phyloP scores from a whole-genome alignment of 2,888 invertebrate genomes.

The Orgyia antiqua region DNA sequence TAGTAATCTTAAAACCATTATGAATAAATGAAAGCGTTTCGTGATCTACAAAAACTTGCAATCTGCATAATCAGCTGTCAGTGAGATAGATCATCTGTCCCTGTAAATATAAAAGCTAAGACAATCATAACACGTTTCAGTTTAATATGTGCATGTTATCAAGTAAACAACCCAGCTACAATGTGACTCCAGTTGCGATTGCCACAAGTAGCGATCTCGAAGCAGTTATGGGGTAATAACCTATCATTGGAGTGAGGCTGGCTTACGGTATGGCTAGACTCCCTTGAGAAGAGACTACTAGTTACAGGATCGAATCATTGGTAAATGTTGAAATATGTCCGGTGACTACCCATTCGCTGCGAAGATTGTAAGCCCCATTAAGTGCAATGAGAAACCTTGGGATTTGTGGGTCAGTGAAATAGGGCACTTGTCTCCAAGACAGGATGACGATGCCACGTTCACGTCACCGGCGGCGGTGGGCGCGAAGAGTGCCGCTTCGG shows the following conservation, averaged over 20 bases:
- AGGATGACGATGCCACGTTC: slow-evolving; percentile 53
- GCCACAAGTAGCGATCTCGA: slow-evolving; percentile 42
- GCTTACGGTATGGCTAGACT: slow-evolving; percentile 60
- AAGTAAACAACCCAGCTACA: slow-evolving; percentile 52
- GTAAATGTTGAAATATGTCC: slow-evolving; percentile 61
- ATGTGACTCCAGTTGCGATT: slow-evolving; percentile 56
- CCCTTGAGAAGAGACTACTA: slow-evolving; percentile 51
- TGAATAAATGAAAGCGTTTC: slow-evolving; percentile 68
- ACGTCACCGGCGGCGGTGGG: slow-evolving; percentile 50
- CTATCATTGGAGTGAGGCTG: slow-evolving; percentile 62
- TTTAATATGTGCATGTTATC: slow-evolving; percentile 53
- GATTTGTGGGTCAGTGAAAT: slow-evolving; percentile 72
- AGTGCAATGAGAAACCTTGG: slow-evolving; percentile 74
- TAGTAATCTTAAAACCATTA: slow-evolving; percentile 50
- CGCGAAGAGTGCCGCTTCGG: slow-evolving; percentile 42
- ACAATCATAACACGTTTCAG: slow-evolving; percentile 68
- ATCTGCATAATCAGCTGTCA: slow-evolving; percentile 80
- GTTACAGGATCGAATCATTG: slow-evolving; percentile 42
- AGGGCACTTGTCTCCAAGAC: slow-evolving; percentile 66
- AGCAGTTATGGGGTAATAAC: slow-evolving; percentile 76
- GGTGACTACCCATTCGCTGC: slow-evolving; percentile 59
- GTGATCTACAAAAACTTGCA: slow-evolving; percentile 74
- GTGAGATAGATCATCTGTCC: slow-evolving; percentile 78
- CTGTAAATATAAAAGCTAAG: slow-evolving; percentile 77
- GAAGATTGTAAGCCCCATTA: slow-evolving; percentile 66